Evolutionary conservation across 2,113 vertebrate genomes (phyloP).

Genomic region (Mustelus asterias): DNA sequence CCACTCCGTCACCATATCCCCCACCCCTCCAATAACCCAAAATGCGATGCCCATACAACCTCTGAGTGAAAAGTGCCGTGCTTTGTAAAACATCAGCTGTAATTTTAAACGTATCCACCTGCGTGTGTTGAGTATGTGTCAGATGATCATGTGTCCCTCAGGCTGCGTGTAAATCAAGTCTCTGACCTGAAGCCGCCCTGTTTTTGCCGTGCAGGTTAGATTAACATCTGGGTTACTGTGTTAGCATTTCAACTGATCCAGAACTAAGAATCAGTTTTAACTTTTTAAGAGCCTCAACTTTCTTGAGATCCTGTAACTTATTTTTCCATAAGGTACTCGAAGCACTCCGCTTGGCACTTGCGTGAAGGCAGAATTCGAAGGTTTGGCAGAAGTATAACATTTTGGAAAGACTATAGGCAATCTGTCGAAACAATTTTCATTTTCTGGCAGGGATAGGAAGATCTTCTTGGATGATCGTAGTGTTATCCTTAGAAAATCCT

Average conservation of each 20-base stretch:
- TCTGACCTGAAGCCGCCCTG: background rate
- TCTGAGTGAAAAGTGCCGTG: background rate
- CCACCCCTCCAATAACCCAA: too few relatives aligned
- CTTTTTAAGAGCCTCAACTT: background rate
- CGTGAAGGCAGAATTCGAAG: background rate
- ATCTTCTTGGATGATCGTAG: background rate
- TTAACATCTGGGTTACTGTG: background rate
- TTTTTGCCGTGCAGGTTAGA: background rate
- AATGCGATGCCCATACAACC: background rate
- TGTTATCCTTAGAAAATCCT: constrained; percentile 8
- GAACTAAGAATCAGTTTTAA: background rate
- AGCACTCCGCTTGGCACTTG: background rate
- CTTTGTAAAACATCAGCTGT: background rate
- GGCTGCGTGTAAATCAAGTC: background rate
- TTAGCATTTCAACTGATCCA: background rate
- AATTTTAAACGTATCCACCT: background rate
- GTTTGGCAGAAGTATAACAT: background rate
- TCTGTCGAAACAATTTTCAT: constrained; percentile 27
- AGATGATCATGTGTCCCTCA: too few relatives aligned
- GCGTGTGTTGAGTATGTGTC: too few relatives aligned
- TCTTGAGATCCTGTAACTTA: background rate
- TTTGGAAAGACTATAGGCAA: background rate
- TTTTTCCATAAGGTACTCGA: background rate
- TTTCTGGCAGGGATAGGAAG: background rate
- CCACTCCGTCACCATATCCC: too few relatives aligned